phyloP scores from a whole-genome alignment of 2,888 invertebrate species.

The Coelopa pilipes region DNA sequence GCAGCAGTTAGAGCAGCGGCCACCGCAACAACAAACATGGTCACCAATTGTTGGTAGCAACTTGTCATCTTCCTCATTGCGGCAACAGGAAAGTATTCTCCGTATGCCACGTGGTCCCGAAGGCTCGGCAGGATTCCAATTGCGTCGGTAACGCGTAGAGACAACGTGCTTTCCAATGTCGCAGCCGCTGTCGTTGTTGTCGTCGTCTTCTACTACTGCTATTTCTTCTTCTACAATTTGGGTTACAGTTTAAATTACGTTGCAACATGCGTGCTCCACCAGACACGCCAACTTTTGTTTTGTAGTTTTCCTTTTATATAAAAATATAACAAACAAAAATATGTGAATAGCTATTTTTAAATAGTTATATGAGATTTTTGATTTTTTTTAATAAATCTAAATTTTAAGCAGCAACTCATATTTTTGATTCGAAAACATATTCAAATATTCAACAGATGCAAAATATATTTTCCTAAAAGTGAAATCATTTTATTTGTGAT shows the following conservation, averaged over 20 bases:
- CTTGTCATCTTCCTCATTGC: constrained; percentile 52
- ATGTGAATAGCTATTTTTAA: constrained; percentile 30
- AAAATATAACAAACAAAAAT: constrained; percentile 18
- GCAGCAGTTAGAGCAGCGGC: constrained; percentile 18
- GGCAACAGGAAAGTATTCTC: constrained; percentile 67
- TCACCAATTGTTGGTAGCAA: constrained; percentile 60
- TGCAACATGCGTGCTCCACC: constrained; percentile 18
- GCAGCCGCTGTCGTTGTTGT: constrained; percentile 4
- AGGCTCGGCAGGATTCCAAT: constrained; percentile 77
- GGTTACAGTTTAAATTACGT: constrained; percentile 31
- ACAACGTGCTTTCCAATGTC: neutral
- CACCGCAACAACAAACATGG: constrained; percentile 55
- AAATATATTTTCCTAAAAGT: neutral
- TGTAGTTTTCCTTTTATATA: constrained; percentile 29
- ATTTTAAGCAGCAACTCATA: constrained; percentile 22
- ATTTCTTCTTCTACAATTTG: constrained; percentile 18
- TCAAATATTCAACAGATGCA: neutral
- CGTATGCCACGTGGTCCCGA: constrained; percentile 84
- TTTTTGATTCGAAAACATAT: neutral
- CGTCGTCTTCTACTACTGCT: constrained; percentile 13
- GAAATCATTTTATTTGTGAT: neutral
- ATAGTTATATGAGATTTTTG: constrained; percentile 29
- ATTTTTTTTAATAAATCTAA: constrained; percentile 34
- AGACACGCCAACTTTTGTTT: constrained; percentile 24
- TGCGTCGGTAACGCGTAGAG: constrained; percentile 71